Conservation (phyloP, 2,113 vertebrate species). For the Phainopepla nitens region DNA sequence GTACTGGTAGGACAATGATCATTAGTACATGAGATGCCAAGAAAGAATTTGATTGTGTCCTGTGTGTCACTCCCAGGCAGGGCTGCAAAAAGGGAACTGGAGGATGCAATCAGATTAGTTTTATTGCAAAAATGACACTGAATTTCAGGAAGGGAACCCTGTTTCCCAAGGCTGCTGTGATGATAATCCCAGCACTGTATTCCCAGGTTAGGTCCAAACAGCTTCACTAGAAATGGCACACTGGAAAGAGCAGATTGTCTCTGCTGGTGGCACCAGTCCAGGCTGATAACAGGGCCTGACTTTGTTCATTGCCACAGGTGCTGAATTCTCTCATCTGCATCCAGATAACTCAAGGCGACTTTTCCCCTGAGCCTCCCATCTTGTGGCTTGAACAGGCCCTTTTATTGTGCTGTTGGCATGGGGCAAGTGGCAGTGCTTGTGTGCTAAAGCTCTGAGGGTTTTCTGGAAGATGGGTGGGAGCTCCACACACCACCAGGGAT, state of each 20-base stretch:
- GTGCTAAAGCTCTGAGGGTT: background rate
- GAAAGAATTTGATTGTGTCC: background rate
- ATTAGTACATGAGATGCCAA: background rate
- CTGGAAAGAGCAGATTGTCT: background rate
- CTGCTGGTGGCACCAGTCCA: slow-evolving; percentile 12
- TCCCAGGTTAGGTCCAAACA: background rate
- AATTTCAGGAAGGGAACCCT: background rate
- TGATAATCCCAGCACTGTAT: background rate
- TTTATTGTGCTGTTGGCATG: background rate
- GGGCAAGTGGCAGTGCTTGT: background rate
- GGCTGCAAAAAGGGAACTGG: background rate
- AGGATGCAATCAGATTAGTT: background rate
- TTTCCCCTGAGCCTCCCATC: background rate
- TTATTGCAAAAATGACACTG: background rate
- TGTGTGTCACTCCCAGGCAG: background rate
- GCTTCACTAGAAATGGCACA: background rate
- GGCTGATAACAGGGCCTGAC: background rate
- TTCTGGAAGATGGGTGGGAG: background rate
- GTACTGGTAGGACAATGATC: background rate
- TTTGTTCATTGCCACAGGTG: slow-evolving; percentile 33
- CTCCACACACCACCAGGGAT: background rate
- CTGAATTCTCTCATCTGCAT: slow-evolving; percentile 8
- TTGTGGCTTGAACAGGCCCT: background rate
- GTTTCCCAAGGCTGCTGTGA: background rate
- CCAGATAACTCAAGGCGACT: slow-evolving; percentile 21